Base-by-base conservation (phyloP, 2,113 vertebrate species). In the Anthoscopus minutus region DNA sequence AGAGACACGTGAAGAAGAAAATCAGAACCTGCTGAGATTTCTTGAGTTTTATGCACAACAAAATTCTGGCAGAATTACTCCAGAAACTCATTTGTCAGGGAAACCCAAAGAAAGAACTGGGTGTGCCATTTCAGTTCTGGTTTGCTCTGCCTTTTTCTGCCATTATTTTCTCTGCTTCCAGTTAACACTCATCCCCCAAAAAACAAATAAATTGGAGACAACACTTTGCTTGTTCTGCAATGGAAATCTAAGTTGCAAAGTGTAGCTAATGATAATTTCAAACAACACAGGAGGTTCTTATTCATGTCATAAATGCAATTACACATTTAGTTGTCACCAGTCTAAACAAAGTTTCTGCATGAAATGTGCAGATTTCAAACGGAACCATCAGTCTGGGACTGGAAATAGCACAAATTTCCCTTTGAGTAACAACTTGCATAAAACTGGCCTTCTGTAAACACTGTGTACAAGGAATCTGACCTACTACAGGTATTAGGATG, bases 371-470 rank as follows among this genome's bases (percentile, higher is more conserved):
- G 62, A 88, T 83, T 53, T 94, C 88, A 88, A 76, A 93, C 40
- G 88, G 79, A 94, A 97, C 45, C 51, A 79, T 86, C 86, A 86
- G 57, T 78, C 15, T 90, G 71, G 45, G 86, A 79, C 9, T 79
- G 61, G 54, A 85, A 95, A 71, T 5, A 81, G 91, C 74, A 67
- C 5, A 2, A 64, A 71, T 80, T 72, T 38, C 79, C 76, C 94
- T 73, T 82, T 5, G 40, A 86, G 22, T 58, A 79, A 82, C 79
- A 73, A 38, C 47, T n/a, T 81, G 70, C 70, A 88, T 96, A 81
- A 86, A 97, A 88, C 86, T 85, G 88, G 70, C 93, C 83, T 94
- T 96, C 70, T 96, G 95, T 71, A 96, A 96, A 83, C 86, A 87
- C 72, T 86, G 61, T 2, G 37, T 61, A 94, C 84, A 86, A 66